phyloP scores from a whole-genome alignment of 1,140 invertebrate genomes.

The Coptotermes formosanus region DNA sequence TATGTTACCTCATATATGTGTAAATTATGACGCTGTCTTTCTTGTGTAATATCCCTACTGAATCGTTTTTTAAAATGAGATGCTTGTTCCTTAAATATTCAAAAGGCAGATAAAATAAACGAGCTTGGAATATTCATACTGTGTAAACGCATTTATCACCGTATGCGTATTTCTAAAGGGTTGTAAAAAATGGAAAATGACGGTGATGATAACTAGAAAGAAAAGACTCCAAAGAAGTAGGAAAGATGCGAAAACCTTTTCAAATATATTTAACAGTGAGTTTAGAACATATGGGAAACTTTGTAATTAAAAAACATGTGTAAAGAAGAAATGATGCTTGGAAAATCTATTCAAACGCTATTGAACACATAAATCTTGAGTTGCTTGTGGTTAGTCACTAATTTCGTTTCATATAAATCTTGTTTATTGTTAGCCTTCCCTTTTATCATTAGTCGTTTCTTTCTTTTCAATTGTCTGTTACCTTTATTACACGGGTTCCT shows the following conservation, averaged over 20 bases:
- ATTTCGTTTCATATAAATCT: conserved; percentile 1
- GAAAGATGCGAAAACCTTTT: neutral
- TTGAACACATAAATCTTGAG: too few relatives aligned
- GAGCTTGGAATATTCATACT: neutral
- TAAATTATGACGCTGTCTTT: neutral
- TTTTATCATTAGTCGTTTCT: neutral
- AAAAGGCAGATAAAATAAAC: neutral
- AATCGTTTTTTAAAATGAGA: neutral
- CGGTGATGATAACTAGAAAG: neutral
- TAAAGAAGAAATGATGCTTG: neutral
- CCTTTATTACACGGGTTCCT: neutral
- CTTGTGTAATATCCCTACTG: neutral
- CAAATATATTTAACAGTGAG: neutral
- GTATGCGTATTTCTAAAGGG: neutral
- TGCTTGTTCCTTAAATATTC: neutral
- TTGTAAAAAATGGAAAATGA: neutral
- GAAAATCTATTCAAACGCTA: too few relatives aligned
- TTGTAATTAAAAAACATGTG: neutral
- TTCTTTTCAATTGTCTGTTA: neutral
- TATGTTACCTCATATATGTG: neutral
- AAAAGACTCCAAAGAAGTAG: neutral
- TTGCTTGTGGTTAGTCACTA: neutral
- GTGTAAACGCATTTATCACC: neutral
- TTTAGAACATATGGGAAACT: neutral
- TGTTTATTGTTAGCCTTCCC: neutral